A percentile compares a stretch with the other conserved stretches of the same genome.
phyloP scores from a whole-genome alignment of 2,113 vertebrate species.

The Butorides virescens region DNA sequence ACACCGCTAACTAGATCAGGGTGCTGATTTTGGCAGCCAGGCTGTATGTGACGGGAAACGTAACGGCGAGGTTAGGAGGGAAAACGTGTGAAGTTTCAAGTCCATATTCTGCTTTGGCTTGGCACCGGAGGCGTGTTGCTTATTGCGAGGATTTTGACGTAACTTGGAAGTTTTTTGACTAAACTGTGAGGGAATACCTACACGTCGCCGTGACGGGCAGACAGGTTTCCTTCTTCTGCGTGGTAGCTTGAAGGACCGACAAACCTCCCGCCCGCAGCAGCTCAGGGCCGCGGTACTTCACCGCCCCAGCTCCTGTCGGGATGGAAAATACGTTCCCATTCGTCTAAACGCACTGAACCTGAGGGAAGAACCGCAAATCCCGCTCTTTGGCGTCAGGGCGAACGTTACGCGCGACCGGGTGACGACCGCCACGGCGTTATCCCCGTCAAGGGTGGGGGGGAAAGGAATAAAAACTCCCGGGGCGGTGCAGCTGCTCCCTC shows the following conservation, averaged over 20 bases:
- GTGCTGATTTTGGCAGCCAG: too few species aligned
- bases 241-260: rapidly evolving
- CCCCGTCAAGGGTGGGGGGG: background rate
- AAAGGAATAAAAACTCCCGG: background rate
- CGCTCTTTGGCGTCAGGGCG: rapidly evolving
- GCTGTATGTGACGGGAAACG: rapidly evolving
- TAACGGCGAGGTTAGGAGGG: background rate
- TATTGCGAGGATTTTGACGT: background rate
- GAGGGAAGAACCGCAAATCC: rapidly evolving
- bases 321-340: rapidly evolving
- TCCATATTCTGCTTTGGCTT: background rate
- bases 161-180: background rate
- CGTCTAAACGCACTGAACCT: rapidly evolving
- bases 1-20: too few species aligned
- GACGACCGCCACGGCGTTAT: rapidly evolving
- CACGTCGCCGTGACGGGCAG: rapidly evolving
- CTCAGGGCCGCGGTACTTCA: rapidly evolving
- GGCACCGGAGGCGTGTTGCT: background rate
- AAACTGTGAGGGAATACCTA: background rate
- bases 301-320: background rate
- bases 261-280: background rate
- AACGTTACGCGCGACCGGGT: rapidly evolving
- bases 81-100: rapidly evolving
- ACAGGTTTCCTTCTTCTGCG: rapidly evolving
- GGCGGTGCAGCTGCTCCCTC: background rate